Evolutionary conservation across 92 coral and sea anemone species (phyloP).

Genomic region (Palythoa grandis): DNA sequence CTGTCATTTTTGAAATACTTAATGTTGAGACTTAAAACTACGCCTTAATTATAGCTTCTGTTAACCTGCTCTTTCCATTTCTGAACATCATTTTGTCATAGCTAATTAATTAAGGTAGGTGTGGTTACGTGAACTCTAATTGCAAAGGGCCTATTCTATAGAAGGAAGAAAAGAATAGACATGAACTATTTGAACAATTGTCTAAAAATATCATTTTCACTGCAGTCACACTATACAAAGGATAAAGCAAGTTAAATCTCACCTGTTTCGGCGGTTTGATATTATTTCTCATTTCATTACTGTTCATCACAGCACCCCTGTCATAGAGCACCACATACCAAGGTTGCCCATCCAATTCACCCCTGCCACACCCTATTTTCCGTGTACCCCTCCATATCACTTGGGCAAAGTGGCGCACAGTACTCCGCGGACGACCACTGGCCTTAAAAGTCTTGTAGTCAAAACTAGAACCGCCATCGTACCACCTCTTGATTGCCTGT

Average conservation of each 20-base stretch:
- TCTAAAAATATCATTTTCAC: no score
- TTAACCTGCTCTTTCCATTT: no score
- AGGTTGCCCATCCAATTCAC: conserved; percentile 5
- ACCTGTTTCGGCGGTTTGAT: conserved; percentile 4
- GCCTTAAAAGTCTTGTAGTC: conserved; percentile 16
- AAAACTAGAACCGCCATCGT: conserved; percentile 2
- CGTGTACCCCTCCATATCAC: conserved; percentile 14
- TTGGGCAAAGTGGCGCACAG: conserved; percentile 37
- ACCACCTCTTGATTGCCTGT: conserved; percentile 39
- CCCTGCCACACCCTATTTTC: conserved; percentile 25
- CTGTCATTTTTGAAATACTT: no score
- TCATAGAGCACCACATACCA: conserved; percentile 30
- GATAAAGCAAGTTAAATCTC: not conserved
- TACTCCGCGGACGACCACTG: not conserved
- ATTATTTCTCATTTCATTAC: conserved; percentile 5
- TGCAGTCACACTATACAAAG: no score
- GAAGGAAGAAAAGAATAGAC: no score
- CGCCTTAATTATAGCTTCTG: no score
- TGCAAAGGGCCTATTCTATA: no score
- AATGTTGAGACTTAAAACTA: no score
- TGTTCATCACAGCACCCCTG: conserved; percentile 17
- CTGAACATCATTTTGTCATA: no score
- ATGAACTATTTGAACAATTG: no score
- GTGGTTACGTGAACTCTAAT: no score
- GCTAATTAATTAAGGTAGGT: no score